Evolutionary conservation across 1,140 invertebrate genomes (phyloP), one percentile per base, ranked within the genome.

Genomic region (Heliothis virescens): DNA sequence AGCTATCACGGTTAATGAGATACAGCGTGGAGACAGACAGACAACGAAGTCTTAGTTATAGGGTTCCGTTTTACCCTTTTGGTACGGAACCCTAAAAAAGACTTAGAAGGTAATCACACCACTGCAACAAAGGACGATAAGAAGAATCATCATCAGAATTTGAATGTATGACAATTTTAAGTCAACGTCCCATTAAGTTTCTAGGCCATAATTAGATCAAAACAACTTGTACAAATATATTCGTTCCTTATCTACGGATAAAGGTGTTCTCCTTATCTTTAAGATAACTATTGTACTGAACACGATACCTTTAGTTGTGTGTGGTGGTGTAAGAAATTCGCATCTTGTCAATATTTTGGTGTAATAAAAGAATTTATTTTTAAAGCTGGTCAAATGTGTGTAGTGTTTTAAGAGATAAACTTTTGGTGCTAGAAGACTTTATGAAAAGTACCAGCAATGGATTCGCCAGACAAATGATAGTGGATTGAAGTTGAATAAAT

Each of bases 171-270:
- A 41, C 34, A 57, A 41, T 21, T 60, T 59, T 34, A 74, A 67
- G 79, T 80, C 79, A 80, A 75, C 41, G 79, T 21, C 34, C 72
- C 34, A 67, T 67, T 34, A 50, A 80, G n/a, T 62, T 88, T 90
- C 86, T 92, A 91, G 91, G 88, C 76, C 89, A 87, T 65, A 79
- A 82, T 87, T 81, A 85, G 86, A 90, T 92, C 85, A 88, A 87
- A 90, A 89, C 83, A 86, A 83, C 81, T 69, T 77, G 76, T 85
- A 87, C 83, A 85, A 88, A 91, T 87, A 91, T 87, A 89, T 84
- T 83, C 87, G 85, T 85, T 79, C 75, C 87, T 93, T 93, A 93
- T 93, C 91, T 87, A 79, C 77, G 86, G 88, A 89, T 89, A 90
- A 87, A 90, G 83, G 82, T 81, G 78, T 72, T 82, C 41, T 71